Evolutionary conservation across 2,113 vertebrate genomes (phyloP).

Genomic region (Neogobius melanostomus): DNA sequence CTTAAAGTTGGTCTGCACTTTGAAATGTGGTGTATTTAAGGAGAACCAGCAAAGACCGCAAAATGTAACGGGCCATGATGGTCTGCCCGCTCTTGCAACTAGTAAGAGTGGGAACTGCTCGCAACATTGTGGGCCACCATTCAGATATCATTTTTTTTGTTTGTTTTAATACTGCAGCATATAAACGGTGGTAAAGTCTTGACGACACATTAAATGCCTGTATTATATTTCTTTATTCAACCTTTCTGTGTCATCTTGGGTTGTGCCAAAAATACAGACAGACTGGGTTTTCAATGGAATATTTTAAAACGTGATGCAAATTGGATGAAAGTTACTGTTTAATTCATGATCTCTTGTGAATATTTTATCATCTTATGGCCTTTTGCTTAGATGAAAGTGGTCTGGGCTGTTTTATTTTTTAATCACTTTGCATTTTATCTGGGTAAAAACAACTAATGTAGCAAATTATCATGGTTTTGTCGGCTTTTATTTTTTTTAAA

Average conservation of each 20-base stretch:
- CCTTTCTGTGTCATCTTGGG: neutral
- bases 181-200: too few species aligned
- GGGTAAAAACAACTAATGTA: too few species aligned
- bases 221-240: neutral
- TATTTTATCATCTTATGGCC: slow-evolving; percentile 23
- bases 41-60: neutral
- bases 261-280: neutral
- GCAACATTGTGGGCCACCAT: too few species aligned
- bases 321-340: slow-evolving; percentile 30
- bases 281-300: slow-evolving; percentile 15
- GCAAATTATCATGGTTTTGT: too few species aligned
- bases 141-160: too few species aligned
- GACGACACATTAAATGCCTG: too few species aligned
- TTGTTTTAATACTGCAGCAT: too few species aligned
- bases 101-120: too few species aligned
- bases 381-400: neutral
- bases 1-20: neutral
- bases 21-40: neutral
- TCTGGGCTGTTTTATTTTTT: slow-evolving; percentile 8
- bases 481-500: too few species aligned
- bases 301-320: slow-evolving; percentile 26
- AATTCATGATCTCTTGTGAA: slow-evolving; percentile 27
- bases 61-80: neutral
- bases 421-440: too few species aligned
- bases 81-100: too few species aligned